These are phyloP conservation scores for Streblospio benedicti DNA, from an alignment of 1,140 invertebrate genomes.

Conservation along the genomic window DNA sequence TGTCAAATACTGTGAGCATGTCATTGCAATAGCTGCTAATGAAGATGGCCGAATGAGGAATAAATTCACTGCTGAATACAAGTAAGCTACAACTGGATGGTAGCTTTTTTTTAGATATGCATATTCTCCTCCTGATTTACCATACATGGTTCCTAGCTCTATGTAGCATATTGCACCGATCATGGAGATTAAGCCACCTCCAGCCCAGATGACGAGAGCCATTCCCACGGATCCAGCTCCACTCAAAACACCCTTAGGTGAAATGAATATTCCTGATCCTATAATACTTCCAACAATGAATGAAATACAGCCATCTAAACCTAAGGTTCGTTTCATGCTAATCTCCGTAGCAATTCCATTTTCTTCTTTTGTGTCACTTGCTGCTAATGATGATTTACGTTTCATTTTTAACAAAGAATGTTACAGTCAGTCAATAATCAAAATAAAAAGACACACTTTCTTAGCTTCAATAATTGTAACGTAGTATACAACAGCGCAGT, in stretches of 20 bases:
- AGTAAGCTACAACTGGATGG: slow-evolving; percentile 60
- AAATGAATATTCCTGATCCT: slow-evolving; percentile 90
- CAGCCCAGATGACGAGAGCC: slow-evolving; percentile 67
- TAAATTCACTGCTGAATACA: slow-evolving; percentile 75
- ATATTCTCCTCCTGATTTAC: slow-evolving; percentile 93
- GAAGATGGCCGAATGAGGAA: slow-evolving; percentile 14
- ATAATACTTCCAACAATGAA: slow-evolving; percentile 47
- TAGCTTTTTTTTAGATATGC: slow-evolving; percentile 87
- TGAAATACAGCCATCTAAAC: slow-evolving; percentile 38
- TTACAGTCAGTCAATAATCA: too few relatives aligned
- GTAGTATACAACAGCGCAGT: too few relatives aligned
- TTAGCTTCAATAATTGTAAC: too few relatives aligned
- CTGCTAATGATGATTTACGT: too few relatives aligned
- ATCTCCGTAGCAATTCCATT: too few relatives aligned
- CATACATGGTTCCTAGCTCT: slow-evolving; percentile 88
- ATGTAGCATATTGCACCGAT: slow-evolving; percentile 92
- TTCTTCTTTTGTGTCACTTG: slow-evolving; percentile 7
- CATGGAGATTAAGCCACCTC: slow-evolving; percentile 63
- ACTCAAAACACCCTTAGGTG: slow-evolving; percentile 78
- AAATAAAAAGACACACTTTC: too few relatives aligned
- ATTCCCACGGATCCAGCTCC: slow-evolving; percentile 67
- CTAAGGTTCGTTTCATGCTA: slow-evolving; percentile 26
- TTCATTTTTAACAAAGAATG: too few relatives aligned
- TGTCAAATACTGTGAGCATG: slow-evolving; percentile 8
- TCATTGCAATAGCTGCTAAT: slow-evolving; percentile 4